Base-by-base conservation (phyloP, 2,797 vertebrate species). In the Petrocephalus sullivani region DNA sequence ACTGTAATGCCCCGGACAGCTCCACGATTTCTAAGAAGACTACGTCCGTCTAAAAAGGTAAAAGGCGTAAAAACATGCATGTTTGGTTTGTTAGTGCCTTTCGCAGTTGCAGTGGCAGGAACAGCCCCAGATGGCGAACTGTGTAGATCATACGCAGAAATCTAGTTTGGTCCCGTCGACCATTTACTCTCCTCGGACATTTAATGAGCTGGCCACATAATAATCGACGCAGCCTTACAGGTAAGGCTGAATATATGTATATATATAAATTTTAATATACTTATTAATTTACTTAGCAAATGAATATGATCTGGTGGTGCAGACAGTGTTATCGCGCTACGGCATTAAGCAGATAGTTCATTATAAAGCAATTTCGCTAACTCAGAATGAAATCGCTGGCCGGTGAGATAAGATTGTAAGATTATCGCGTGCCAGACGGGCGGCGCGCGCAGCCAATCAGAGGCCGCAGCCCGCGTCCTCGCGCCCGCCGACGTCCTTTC, bases 11-110 rank as follows among this genome's bases (percentile, higher is more conserved):
- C 88, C 54, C 49, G 19, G 89, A 37, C 90, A 88, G 86, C 21
- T 71, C 49, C 16, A 86, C 46, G 75, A 37, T 90, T 33, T 57
- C 82, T 5, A 5, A 90, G 92, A 88, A 89, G 60, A 86, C 89
- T 89, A 89, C 28, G 86, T 90, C 91, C 88, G 84, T 88, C 88
- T 67, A 67, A 37, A 28, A 67, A 67, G 64, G 87, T 89, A 86
- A 91, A 95, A 94, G 95, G 95, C 95, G 94, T 93, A 90, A 85
- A n/a, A 10, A 23, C 21, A 14, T 56, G 49, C 54, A 0, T 23
- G 10, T 85, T 57, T 85, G 84, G 14, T 83, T 83, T 53, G 37
- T 78, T 6, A 21, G 23, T 23, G 49, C 51, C 41, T 82, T 60
- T 87, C n/a, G 33, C 60, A 71, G 53, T 49, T 84, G 28, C 28